Percentiles rank a stretch among this genome's conserved stretches.
These are phyloP conservation scores for Thysanoteuthis rhombus DNA, from an alignment of 2,888 invertebrate genomes.

Conservation along the genomic window DNA sequence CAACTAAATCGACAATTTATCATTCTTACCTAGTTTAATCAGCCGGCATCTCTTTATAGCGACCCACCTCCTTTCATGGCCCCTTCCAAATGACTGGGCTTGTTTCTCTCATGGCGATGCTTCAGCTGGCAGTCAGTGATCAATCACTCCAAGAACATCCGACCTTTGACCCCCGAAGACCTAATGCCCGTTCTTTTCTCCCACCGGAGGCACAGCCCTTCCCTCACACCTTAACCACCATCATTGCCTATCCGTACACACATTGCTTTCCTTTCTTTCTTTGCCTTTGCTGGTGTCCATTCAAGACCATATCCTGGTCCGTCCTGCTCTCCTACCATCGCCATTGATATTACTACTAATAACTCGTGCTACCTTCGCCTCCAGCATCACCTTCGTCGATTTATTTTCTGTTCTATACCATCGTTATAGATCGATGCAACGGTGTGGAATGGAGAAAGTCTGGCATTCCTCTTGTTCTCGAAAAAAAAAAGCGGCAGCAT, in stretches of 20 bases:
- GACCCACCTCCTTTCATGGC: background rate
- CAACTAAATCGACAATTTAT: slow-evolving; percentile 12
- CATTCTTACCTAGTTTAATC: slow-evolving; percentile 12
- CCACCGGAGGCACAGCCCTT: background rate
- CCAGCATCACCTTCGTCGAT: background rate
- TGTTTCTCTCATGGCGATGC: slow-evolving; percentile 12
- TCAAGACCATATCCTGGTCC: background rate
- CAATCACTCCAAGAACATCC: background rate
- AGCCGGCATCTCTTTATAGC: background rate
- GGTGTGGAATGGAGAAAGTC: slow-evolving; percentile 12
- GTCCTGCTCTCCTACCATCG: background rate
- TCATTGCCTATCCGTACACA: background rate
- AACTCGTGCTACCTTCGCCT: background rate
- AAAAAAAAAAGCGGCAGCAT: background rate
- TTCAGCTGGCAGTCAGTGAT: slow-evolving; percentile 12
- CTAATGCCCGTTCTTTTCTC: slow-evolving; percentile 12
- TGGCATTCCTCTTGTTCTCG: background rate
- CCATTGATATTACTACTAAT: slow-evolving; percentile 12
- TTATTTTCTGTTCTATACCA: slow-evolving; percentile 12
- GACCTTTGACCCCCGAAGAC: background rate
- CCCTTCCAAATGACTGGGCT: slow-evolving; percentile 12
- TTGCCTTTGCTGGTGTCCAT: background rate
- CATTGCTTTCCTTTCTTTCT: background rate
- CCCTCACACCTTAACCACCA: background rate
- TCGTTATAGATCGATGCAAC: background rate